phyloP scores from a whole-genome alignment of 1,140 invertebrate species.

The Drosophila baimaii region DNA sequence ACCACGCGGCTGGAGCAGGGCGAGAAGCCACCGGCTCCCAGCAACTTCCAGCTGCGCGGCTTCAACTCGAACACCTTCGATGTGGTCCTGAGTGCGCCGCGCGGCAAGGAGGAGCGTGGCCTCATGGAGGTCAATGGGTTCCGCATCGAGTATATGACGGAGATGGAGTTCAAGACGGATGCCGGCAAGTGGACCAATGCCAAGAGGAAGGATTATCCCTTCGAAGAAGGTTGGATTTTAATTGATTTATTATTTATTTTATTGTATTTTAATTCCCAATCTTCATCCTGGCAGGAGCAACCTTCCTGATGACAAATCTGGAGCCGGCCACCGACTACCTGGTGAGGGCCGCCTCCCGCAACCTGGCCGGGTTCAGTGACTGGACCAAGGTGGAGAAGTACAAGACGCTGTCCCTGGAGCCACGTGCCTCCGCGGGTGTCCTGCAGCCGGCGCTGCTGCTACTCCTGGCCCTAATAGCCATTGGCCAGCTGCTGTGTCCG shows the following conservation, averaged over 20 bases:
- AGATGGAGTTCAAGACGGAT: slow-evolving; percentile 73
- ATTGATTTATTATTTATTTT: background rate
- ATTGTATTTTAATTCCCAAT: background rate
- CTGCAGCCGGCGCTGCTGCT: slow-evolving; percentile 2
- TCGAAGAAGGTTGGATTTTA: slow-evolving; percentile 83
- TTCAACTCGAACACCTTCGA: slow-evolving; percentile 84
- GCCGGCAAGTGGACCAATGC: slow-evolving; percentile 82
- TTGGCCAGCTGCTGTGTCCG: slow-evolving; percentile 6
- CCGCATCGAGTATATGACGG: slow-evolving; percentile 80
- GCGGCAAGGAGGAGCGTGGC: slow-evolving; percentile 42
- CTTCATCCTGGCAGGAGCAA: slow-evolving; percentile 66
- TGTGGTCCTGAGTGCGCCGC: slow-evolving; percentile 78
- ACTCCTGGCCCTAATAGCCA: slow-evolving; percentile 11
- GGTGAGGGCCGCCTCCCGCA: slow-evolving; percentile 83
- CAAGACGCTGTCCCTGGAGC: slow-evolving; percentile 71
- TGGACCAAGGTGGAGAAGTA: slow-evolving; percentile 74
- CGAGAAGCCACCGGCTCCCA: slow-evolving; percentile 85
- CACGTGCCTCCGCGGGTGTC: slow-evolving; percentile 36
- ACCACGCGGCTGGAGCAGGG: slow-evolving; percentile 85
- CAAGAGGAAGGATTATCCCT: slow-evolving; percentile 72
- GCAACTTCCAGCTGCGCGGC: slow-evolving; percentile 75
- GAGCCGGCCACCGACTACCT: slow-evolving; percentile 82
- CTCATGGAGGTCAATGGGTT: slow-evolving; percentile 81
- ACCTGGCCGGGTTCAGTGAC: slow-evolving; percentile 84
- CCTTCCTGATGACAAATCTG: slow-evolving; percentile 80